Evolutionary conservation across 2,797 vertebrate genomes (phyloP).

Genomic region (Phalanger gymnotis): DNA sequence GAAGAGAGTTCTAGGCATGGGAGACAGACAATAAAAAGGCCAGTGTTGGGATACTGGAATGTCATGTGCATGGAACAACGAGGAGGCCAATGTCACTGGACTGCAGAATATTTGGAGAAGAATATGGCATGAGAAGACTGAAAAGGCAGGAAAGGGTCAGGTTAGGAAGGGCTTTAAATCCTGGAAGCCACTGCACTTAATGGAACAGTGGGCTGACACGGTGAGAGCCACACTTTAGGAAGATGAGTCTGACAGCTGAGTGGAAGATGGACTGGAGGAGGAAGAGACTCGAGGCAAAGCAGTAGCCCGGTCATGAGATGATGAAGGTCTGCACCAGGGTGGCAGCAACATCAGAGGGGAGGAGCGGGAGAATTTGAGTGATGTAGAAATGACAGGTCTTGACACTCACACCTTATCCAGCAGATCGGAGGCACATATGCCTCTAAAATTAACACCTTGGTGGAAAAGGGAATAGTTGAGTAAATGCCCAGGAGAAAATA

Average conservation of each 20-base stretch:
- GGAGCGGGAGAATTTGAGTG: neutral
- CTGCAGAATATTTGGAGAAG: neutral
- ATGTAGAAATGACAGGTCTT: neutral
- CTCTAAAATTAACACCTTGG: neutral
- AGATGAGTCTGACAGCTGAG: neutral
- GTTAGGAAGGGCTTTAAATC: neutral
- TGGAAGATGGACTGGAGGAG: neutral
- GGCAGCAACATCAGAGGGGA: neutral
- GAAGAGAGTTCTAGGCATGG: neutral
- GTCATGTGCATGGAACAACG: neutral
- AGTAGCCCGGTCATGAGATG: neutral
- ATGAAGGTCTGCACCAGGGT: neutral
- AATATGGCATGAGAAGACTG: neutral
- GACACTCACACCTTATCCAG: neutral
- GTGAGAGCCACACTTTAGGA: neutral
- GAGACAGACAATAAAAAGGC: neutral
- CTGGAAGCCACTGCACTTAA: neutral
- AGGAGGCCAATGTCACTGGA: neutral
- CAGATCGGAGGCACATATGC: neutral
- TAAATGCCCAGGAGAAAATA: neutral
- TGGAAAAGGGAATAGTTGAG: neutral
- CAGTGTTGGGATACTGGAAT: neutral
- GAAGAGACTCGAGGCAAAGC: neutral
- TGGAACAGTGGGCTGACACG: neutral
- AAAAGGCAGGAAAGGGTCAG: neutral